Conservation (phyloP, 2,888 invertebrate species). For the Cantharis rustica region DNA sequence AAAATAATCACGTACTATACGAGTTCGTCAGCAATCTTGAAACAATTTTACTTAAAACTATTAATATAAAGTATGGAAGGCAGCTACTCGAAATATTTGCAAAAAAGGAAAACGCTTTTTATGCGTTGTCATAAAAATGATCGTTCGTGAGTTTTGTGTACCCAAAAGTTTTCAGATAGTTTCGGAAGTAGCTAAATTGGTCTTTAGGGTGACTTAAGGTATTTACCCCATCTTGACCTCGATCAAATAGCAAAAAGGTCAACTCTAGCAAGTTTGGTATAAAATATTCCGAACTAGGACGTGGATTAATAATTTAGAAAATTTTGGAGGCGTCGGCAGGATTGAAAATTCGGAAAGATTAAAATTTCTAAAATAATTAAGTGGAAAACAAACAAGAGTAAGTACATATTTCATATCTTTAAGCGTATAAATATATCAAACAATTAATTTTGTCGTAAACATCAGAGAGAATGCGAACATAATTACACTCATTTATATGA, state of each 20-base stretch:
- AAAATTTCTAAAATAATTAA: slow-evolving; percentile 17
- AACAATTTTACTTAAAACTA: slow-evolving; percentile 28
- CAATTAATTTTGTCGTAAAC: slow-evolving; percentile 32
- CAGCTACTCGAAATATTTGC: background rate
- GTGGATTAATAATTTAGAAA: background rate
- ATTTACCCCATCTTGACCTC: slow-evolving; percentile 29
- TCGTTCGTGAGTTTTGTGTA: slow-evolving; percentile 6
- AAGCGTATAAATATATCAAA: slow-evolving; percentile 32
- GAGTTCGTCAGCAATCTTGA: slow-evolving; percentile 33
- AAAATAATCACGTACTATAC: slow-evolving; percentile 34
- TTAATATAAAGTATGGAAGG: slow-evolving; percentile 11
- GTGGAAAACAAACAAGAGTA: slow-evolving; percentile 19
- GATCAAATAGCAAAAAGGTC: slow-evolving; percentile 30
- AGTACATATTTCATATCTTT: slow-evolving; percentile 28
- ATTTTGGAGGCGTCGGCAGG: background rate
- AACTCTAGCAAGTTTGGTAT: slow-evolving; percentile 5
- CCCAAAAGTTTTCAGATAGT: slow-evolving; percentile 20
- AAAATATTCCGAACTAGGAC: background rate
- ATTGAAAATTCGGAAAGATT: background rate
- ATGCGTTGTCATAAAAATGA: slow-evolving; percentile 11
- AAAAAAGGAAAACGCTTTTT: background rate
- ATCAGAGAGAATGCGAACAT: slow-evolving; percentile 34
- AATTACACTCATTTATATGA: slow-evolving; percentile 53
- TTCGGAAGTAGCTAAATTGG: slow-evolving; percentile 27
- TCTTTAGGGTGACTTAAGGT: slow-evolving; percentile 30